Percentiles rank a stretch among this genome's conserved stretches.
phyloP scores from a whole-genome alignment of 1,140 invertebrate genomes.

The Mylabris phalerata region DNA sequence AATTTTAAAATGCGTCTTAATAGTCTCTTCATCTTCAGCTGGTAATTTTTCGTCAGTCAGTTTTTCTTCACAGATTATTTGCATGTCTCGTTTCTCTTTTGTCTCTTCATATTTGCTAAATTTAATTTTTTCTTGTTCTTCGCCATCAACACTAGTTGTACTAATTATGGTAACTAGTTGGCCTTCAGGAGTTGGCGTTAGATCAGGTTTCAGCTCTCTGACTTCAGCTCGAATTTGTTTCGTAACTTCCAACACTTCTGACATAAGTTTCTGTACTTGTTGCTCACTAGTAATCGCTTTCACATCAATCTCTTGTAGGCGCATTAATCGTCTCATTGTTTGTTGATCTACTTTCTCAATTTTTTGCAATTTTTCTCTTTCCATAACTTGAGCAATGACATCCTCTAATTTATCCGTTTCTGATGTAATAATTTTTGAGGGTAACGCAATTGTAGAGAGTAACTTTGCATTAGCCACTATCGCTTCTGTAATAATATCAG shows the following conservation, averaged over 20 bases:
- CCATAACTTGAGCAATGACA: conserved; percentile 2
- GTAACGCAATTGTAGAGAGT: conserved; percentile 29
- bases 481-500: conserved; percentile 27
- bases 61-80: too few relatives aligned
- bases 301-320: background rate
- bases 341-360: conserved; percentile 1
- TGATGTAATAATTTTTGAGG: conserved; percentile 16
- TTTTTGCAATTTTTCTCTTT: conserved; percentile 8
- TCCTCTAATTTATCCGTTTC: background rate
- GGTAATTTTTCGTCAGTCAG: too few relatives aligned
- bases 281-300: conserved; percentile 29
- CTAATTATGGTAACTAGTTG: conserved; percentile 30
- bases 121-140: too few relatives aligned
- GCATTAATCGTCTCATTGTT: conserved; percentile 5
- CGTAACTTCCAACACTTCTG: conserved; percentile 46
- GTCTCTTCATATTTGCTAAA: background rate
- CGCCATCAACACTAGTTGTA: too few relatives aligned
- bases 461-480: conserved; percentile 28
- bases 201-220: conserved; percentile 47
- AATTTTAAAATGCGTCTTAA: too few relatives aligned
- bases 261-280: conserved; percentile 45
- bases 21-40: too few relatives aligned
- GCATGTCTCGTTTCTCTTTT: background rate
- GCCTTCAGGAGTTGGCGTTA: conserved; percentile 47
- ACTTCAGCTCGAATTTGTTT: conserved; percentile 48